Evolutionary conservation across 2,113 vertebrate species (phyloP).

Genomic region (Neolamprologus brichardi): DNA sequence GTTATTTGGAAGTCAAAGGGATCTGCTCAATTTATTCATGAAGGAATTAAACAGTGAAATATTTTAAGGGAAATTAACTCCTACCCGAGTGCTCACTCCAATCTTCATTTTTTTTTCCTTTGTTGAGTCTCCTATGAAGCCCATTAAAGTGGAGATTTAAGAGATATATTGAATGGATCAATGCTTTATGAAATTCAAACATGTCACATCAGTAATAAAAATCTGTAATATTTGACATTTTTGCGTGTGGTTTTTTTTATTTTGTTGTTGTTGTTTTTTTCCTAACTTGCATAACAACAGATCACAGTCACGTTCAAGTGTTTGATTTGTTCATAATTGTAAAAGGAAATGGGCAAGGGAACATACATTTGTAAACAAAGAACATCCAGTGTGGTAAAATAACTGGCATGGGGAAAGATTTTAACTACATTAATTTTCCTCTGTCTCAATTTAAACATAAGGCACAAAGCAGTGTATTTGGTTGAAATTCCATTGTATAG

Average conservation of each 20-base stretch:
- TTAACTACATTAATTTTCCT: neutral
- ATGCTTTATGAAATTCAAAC: constrained; percentile 20
- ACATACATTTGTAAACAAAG: neutral
- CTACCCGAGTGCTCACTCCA: neutral
- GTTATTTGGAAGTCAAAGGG: neutral
- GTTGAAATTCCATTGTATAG: neutral
- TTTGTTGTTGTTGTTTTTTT: neutral
- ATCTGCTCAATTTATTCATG: neutral
- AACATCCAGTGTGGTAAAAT: neutral
- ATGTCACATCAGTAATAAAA: constrained; percentile 17
- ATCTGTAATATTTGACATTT: neutral
- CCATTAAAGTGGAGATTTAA: neutral
- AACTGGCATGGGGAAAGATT: neutral
- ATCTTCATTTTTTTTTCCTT: neutral
- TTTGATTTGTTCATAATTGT: neutral
- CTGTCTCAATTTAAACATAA: neutral
- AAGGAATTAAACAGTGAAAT: neutral
- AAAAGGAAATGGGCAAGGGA: neutral
- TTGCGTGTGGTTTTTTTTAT: neutral
- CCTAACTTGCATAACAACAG: neutral
- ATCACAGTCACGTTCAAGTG: neutral
- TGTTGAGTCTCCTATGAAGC: neutral
- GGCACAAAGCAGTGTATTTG: neutral
- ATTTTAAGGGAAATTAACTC: neutral
- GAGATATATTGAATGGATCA: neutral